Evolutionary conservation across 1,140 invertebrate genomes (phyloP), one percentile per base, ranked within the genome.

Genomic region (Trichogramma pretiosum): DNA sequence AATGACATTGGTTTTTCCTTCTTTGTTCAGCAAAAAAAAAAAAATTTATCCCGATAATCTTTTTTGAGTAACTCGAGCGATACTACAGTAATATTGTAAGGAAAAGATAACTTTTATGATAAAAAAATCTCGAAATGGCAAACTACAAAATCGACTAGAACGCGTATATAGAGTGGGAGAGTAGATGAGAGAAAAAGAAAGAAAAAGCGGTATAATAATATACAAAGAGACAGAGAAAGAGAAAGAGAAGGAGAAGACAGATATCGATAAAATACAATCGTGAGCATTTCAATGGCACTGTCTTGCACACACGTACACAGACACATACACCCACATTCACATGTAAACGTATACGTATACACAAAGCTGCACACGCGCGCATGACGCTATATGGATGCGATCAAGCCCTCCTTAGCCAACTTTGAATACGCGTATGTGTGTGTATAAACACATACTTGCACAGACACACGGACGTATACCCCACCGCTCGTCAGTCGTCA

Each of bases 251-350:
- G 47, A 35, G 45, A 40, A 36, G 21, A 38, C 37, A 49, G 48
- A 59, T 46, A 57, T 42, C 48, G 55, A 59, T 55, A 48, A 61
- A 68, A 63, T 58, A 65, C 57, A 54, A 56, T 61, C 18, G 26
- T 34, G 18, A 37, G 34, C 59, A 57, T 64, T 54, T 60, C 64
- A 62, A 57, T 62, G 63, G 65, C 58, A 62, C 54, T 63, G 59
- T 64, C 62, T 61, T 52, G 48, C 50, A 60, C 57, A 49, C 53
- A 51, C 53, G 51, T 51, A 48, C 1, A 19, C 21, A 22, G 13
- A 18, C 33, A 17, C 16, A 40, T 19, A 11, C 11, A 16, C 8
- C 3, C 35, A 14, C 14, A 19, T n/a, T n/a, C n/a, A n/a, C n/a
- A n/a, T n/a, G n/a, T n/a, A n/a, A n/a, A n/a, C n/a, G n/a, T n/a